Conservation (phyloP, 64 coral and sea anemone genomes). For the Montipora foliosa region DNA sequence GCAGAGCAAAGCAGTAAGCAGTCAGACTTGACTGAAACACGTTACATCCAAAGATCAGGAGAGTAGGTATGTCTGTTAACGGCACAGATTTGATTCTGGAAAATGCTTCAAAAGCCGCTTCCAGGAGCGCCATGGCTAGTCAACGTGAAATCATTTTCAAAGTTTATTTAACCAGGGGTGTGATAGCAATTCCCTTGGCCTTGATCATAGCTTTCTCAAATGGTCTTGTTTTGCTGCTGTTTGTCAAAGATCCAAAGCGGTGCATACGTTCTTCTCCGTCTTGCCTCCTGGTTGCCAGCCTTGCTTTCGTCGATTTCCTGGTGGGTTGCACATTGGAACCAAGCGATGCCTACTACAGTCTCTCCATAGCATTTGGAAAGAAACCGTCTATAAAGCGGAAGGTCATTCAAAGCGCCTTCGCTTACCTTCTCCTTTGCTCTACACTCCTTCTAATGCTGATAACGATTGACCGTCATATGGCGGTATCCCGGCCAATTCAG, state of each 20-base stretch:
- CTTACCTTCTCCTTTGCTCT: slow-evolving; percentile 69
- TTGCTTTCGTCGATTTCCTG: slow-evolving; percentile 77
- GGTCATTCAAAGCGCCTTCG: slow-evolving; percentile 72
- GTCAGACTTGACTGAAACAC: no score
- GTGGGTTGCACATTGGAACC: slow-evolving; percentile 73
- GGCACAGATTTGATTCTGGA: background rate
- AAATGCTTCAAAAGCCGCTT: background rate
- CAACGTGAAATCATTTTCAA: slow-evolving; percentile 22
- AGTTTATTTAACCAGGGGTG: slow-evolving; percentile 69
- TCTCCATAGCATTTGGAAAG: background rate
- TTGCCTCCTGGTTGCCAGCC: slow-evolving; percentile 60
- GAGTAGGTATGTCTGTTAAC: background rate
- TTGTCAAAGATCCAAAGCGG: slow-evolving; percentile 70
- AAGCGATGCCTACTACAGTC: slow-evolving; percentile 61
- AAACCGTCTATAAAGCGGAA: slow-evolving; percentile 33
- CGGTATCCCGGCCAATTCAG: slow-evolving; percentile 54
- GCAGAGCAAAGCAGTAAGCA: background rate
- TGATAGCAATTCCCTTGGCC: slow-evolving; percentile 62
- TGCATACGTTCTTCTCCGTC: slow-evolving; percentile 73
- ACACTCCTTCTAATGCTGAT: slow-evolving; percentile 69
- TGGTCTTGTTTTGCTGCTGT: slow-evolving; percentile 65
- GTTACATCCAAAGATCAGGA: no score
- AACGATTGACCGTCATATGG: slow-evolving; percentile 71
- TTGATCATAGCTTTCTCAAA: slow-evolving; percentile 67
- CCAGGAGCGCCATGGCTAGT: background rate